phyloP scores from a whole-genome alignment of 1,140 invertebrate species.

The Papilio machaon region DNA sequence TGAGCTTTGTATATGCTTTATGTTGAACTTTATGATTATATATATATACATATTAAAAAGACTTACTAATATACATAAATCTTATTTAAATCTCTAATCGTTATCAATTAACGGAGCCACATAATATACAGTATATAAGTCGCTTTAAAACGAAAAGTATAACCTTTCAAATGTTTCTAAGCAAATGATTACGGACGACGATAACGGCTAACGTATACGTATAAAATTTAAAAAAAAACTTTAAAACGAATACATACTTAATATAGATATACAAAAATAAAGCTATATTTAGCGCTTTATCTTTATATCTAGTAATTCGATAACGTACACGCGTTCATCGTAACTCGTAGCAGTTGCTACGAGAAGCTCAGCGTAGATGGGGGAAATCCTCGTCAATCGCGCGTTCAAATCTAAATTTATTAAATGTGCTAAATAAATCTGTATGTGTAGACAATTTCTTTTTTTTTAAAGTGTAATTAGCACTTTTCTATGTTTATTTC shows the following conservation, averaged over 20 bases:
- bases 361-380: slow-evolving; percentile 50
- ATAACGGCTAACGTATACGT: background rate
- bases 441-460: background rate
- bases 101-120: no score
- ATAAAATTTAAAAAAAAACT: background rate
- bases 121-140: no score
- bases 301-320: slow-evolving; percentile 7
- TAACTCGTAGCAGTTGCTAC: slow-evolving; percentile 72
- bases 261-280: background rate
- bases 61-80: no score
- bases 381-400: slow-evolving; percentile 35
- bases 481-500: background rate
- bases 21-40: background rate
- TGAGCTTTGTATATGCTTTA: background rate
- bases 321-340: slow-evolving; percentile 42
- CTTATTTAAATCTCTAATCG: no score
- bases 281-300: slow-evolving; percentile 3
- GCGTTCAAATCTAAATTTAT: background rate
- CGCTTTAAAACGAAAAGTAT: no score
- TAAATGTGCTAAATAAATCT: background rate
- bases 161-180: no score
- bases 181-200: no score
- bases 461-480: background rate
- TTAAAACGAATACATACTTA: background rate
- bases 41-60: no score